Evolutionary conservation across 2,797 vertebrate species (phyloP).

Genomic region (Anabacerthia variegaticeps): DNA sequence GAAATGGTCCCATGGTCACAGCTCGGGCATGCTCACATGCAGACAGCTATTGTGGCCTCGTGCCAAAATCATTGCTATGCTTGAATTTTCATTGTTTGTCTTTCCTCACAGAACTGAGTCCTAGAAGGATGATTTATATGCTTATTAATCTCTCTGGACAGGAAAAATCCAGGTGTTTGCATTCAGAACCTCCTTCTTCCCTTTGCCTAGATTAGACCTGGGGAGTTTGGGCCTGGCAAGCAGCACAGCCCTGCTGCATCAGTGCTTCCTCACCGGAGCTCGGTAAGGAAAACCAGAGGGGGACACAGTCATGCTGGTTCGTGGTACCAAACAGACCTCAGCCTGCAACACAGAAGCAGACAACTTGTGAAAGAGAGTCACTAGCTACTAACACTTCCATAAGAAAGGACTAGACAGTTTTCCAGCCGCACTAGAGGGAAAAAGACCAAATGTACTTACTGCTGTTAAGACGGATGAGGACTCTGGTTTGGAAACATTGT

Average conservation of each 20-base stretch:
- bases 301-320: slow-evolving; percentile 31
- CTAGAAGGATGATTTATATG: slow-evolving; percentile 37
- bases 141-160: slow-evolving; percentile 41
- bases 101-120: slow-evolving; percentile 66
- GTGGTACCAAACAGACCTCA: slow-evolving; percentile 54
- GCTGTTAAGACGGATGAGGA: slow-evolving; percentile 94
- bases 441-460: slow-evolving; percentile 77
- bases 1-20: background rate
- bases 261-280: slow-evolving; percentile 54
- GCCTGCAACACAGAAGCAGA: slow-evolving; percentile 56
- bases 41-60: background rate
- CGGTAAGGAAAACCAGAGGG: slow-evolving; percentile 58
- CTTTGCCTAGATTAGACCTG: slow-evolving; percentile 41
- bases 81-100: background rate
- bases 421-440: background rate
- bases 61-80: background rate
- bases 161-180: slow-evolving; percentile 21
- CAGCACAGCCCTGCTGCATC: slow-evolving; percentile 16
- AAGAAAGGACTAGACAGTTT: slow-evolving; percentile 10
- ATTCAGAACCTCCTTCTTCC: slow-evolving; percentile 18
- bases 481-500: slow-evolving; percentile 98
- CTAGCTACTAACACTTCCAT: background rate
- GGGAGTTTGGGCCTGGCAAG: background rate
- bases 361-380: slow-evolving; percentile 27
- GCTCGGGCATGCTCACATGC: background rate